These are phyloP conservation scores for Hypotaenidia philippensis DNA, from an alignment of 2,797 vertebrate genomes.

Conservation along the genomic window DNA sequence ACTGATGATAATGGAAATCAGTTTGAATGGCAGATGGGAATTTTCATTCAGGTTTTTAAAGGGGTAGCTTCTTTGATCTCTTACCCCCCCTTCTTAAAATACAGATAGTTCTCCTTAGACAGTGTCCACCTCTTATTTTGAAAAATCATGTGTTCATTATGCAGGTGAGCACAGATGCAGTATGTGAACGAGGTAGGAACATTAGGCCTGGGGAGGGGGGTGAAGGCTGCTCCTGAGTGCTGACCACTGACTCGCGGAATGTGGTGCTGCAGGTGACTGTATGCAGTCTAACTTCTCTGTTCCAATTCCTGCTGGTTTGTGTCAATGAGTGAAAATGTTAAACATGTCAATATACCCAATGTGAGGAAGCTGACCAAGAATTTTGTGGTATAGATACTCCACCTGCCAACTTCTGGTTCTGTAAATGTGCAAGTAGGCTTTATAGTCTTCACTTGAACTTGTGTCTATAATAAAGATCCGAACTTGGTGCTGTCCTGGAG, in stretches of 20 bases:
- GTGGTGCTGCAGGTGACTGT: not conserved
- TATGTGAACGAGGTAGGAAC: not conserved
- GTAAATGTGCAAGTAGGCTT: not conserved
- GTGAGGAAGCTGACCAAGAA: not conserved
- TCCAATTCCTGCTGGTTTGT: not conserved
- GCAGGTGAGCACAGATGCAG: not conserved
- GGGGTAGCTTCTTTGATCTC: not conserved
- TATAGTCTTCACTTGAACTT: not conserved
- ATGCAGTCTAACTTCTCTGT: not conserved
- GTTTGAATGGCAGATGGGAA: not conserved
- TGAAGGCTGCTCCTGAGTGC: not conserved
- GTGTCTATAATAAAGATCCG: not conserved
- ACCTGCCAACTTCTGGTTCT: not conserved
- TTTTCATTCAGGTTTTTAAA: not conserved
- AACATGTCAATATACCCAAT: not conserved
- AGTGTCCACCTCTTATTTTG: not conserved
- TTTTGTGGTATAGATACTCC: not conserved
- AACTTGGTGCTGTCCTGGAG: not conserved
- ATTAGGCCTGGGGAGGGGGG: accelerated
- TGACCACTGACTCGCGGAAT: not conserved
- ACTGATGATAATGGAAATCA: not conserved
- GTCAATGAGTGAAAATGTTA: not conserved
- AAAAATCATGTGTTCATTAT: not conserved
- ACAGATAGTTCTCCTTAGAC: not conserved
- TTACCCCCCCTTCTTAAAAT: not conserved